These are phyloP conservation scores for Anser brachyrhynchus DNA, from an alignment of 2,113 vertebrate genomes.

Conservation along the genomic window DNA sequence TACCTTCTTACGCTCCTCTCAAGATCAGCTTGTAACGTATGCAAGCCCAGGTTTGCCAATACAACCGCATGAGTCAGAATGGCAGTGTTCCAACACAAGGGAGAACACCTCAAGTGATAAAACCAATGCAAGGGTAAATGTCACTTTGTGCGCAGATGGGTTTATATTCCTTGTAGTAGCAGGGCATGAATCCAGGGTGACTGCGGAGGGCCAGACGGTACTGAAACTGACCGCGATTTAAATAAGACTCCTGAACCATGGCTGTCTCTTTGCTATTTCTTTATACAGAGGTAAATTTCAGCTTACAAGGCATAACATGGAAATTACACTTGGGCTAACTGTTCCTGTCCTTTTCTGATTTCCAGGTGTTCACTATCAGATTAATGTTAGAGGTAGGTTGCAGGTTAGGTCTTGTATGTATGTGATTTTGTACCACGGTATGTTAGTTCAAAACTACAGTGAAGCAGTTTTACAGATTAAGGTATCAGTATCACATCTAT, in stretches of 20 bases:
- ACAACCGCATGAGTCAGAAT: not conserved
- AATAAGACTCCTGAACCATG: not conserved
- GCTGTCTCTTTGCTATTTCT: not conserved
- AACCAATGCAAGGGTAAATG: not conserved
- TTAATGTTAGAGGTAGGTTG: not conserved
- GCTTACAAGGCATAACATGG: not conserved
- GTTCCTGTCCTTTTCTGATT: not conserved
- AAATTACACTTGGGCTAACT: not conserved
- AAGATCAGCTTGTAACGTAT: not conserved
- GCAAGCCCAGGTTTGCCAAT: not conserved
- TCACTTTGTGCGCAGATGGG: not conserved
- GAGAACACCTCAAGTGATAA: not conserved
- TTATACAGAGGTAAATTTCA: not conserved
- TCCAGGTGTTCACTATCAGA: slow-evolving; percentile 23
- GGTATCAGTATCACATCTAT: not conserved
- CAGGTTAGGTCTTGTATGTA: not conserved
- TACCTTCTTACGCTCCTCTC: not conserved
- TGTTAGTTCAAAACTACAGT: not conserved
- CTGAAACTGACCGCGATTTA: not conserved
- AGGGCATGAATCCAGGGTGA: not conserved
- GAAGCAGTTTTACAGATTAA: not conserved
- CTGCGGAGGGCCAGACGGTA: not conserved
- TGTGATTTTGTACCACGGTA: not conserved
- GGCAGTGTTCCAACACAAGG: not conserved
- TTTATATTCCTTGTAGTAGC: not conserved